Percentiles rank a stretch among this genome's conserved stretches.
Evolutionary conservation across 1,140 invertebrate genomes (phyloP).

Genomic region (Ylistrum balloti): DNA sequence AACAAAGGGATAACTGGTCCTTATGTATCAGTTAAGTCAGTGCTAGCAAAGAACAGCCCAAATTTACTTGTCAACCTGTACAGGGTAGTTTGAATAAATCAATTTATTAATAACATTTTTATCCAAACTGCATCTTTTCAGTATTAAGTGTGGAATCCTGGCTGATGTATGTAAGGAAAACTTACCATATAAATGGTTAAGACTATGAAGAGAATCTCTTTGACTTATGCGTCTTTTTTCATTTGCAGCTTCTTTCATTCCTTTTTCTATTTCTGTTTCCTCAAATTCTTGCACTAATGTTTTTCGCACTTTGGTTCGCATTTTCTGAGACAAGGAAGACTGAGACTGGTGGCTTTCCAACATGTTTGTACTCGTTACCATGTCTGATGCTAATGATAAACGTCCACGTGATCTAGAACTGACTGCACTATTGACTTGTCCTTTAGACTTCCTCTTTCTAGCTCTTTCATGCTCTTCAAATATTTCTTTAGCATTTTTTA

Average conservation of each 20-base stretch:
- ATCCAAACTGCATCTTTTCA: too few species aligned
- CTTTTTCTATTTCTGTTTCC: conserved; percentile 64
- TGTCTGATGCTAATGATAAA: conserved; percentile 47
- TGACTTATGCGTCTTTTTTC: conserved; percentile 51
- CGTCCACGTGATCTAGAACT: conserved; percentile 29
- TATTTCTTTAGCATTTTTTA: conserved; percentile 58
- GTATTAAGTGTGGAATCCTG: too few species aligned
- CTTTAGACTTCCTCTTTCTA: not conserved
- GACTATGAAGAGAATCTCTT: conserved; percentile 21
- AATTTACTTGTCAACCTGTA: too few species aligned
- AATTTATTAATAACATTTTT: too few species aligned
- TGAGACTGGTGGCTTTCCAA: not conserved
- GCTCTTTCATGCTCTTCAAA: conserved; percentile 44
- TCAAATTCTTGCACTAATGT: conserved; percentile 59
- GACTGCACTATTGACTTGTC: not conserved
- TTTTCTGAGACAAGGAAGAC: not conserved
- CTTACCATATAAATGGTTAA: conserved; percentile 63
- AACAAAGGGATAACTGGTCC: too few species aligned
- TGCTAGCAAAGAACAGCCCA: too few species aligned
- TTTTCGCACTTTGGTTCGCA: conserved; percentile 53
- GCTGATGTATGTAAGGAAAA: not conserved
- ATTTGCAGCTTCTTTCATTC: conserved; percentile 59
- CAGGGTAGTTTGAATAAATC: too few species aligned
- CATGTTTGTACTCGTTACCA: conserved; percentile 52
- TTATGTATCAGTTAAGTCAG: too few species aligned